Percentiles rank a stretch among this genome's conserved stretches.
phyloP scores from a whole-genome alignment of 2,113 vertebrate species.

The Pantherophis guttatus region DNA sequence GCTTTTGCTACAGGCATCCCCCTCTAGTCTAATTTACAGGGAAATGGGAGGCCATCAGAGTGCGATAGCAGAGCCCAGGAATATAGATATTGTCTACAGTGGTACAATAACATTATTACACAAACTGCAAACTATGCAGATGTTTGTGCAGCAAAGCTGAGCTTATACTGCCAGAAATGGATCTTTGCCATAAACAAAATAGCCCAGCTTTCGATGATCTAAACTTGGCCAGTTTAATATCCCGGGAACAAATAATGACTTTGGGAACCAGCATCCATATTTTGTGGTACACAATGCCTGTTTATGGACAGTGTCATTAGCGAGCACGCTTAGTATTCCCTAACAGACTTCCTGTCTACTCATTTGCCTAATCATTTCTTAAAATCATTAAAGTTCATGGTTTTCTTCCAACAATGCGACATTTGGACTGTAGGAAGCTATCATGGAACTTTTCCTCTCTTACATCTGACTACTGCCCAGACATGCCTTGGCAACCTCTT shows the following conservation, averaged over 20 bases:
- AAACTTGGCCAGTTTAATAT: neutral
- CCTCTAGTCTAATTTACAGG: slow-evolving; percentile 7
- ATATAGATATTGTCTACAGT: neutral
- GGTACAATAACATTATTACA: neutral
- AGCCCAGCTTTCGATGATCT: neutral
- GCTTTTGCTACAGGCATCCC: neutral
- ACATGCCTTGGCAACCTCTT: neutral
- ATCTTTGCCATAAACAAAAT: neutral
- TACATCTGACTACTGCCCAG: neutral
- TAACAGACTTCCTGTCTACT: neutral
- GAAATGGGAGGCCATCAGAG: neutral
- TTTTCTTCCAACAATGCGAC: neutral
- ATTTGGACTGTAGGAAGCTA: neutral
- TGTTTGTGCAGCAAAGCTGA: neutral
- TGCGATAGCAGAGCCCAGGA: neutral
- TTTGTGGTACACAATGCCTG: neutral
- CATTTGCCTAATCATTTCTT: neutral
- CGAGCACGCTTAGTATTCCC: neutral
- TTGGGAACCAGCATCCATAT: neutral
- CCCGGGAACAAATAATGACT: neutral
- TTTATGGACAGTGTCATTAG: neutral
- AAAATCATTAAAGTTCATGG: neutral
- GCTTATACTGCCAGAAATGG: neutral
- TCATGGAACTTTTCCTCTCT: neutral
- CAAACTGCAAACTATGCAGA: neutral